Conservation (phyloP, 2,888 invertebrate species). For the Sarcophaga rosellei region DNA sequence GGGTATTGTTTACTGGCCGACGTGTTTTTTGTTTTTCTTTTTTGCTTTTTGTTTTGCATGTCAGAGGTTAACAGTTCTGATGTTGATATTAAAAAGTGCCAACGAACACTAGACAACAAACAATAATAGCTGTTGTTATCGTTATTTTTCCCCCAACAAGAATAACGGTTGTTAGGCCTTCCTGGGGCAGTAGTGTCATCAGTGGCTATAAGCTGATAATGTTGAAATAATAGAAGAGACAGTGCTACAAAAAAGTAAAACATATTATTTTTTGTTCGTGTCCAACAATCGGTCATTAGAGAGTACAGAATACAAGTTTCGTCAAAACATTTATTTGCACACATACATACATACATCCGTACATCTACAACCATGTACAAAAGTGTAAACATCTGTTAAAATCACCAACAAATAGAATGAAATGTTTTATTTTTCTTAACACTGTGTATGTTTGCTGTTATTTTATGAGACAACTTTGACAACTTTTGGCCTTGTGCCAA, state of each 20-base stretch:
- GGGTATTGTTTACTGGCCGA: background rate
- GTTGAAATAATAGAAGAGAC: slow-evolving; percentile 16
- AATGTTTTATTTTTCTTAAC: background rate
- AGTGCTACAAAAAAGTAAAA: background rate
- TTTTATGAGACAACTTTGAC: slow-evolving; percentile 47
- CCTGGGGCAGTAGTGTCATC: background rate
- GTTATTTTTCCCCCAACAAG: background rate
- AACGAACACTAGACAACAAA: slow-evolving; percentile 2
- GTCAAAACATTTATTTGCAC: slow-evolving; percentile 22
- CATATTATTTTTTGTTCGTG: background rate
- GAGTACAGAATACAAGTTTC: slow-evolving; percentile 15
- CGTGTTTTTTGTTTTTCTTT: background rate
- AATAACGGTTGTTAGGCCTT: background rate
- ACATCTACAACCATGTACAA: background rate
- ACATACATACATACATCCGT: background rate
- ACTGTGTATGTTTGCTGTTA: background rate
- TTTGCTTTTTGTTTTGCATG: slow-evolving; percentile 18
- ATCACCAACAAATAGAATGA: background rate
- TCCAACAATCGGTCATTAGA: slow-evolving; percentile 33
- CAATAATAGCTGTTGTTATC: background rate
- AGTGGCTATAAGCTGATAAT: background rate
- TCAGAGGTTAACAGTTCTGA: slow-evolving; percentile 41
- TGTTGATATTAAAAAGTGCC: slow-evolving; percentile 21
- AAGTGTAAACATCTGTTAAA: background rate
- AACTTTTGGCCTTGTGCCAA: slow-evolving; percentile 50